Conservation (phyloP, 2,888 invertebrate genomes). For the Yponomeuta malinellus region DNA sequence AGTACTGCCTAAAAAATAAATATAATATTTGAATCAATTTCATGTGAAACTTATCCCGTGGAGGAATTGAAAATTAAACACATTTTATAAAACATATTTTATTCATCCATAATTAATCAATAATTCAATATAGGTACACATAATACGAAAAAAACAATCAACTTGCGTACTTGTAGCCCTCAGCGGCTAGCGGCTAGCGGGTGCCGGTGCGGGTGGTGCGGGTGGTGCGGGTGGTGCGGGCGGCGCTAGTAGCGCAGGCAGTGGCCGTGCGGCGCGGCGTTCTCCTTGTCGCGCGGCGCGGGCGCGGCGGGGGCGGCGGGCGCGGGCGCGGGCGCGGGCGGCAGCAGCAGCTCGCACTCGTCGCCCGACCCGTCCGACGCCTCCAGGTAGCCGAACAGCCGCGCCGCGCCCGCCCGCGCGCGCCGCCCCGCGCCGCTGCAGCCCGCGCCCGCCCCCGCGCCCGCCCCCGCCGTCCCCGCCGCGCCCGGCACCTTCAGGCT, state of each 20-base stretch:
- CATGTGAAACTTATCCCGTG: too few relatives aligned
- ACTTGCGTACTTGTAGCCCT: too few relatives aligned
- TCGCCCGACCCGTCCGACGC: slow-evolving; percentile 82
- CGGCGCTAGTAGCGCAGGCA: slow-evolving; percentile 57
- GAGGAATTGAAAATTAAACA: too few relatives aligned
- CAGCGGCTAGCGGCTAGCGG: slow-evolving; percentile 18
- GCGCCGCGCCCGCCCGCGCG: slow-evolving; percentile 74
- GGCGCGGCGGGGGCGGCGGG: slow-evolving; percentile 21
- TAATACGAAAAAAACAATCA: too few relatives aligned
- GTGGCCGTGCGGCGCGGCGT: slow-evolving; percentile 66
- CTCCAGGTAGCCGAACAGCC: slow-evolving; percentile 83
- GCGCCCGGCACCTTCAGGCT: slow-evolving; percentile 27
- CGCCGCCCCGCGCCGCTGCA: slow-evolving; percentile 29
- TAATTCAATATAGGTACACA: too few relatives aligned
- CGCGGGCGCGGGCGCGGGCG: slow-evolving; percentile 29
- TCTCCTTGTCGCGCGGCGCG: slow-evolving; percentile 54
- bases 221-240: not conserved
- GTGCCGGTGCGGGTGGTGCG: too few relatives aligned
- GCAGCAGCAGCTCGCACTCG: slow-evolving; percentile 55
- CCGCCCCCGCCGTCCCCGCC: slow-evolving; percentile 32
- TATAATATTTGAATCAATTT: too few relatives aligned
- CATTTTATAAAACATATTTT: too few relatives aligned
- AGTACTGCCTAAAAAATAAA: too few relatives aligned
- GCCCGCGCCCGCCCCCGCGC: slow-evolving; percentile 22
- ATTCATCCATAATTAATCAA: too few relatives aligned